These are phyloP conservation scores for Masticophis lateralis DNA, from an alignment of 2,797 vertebrate genomes.

Conservation along the genomic window DNA sequence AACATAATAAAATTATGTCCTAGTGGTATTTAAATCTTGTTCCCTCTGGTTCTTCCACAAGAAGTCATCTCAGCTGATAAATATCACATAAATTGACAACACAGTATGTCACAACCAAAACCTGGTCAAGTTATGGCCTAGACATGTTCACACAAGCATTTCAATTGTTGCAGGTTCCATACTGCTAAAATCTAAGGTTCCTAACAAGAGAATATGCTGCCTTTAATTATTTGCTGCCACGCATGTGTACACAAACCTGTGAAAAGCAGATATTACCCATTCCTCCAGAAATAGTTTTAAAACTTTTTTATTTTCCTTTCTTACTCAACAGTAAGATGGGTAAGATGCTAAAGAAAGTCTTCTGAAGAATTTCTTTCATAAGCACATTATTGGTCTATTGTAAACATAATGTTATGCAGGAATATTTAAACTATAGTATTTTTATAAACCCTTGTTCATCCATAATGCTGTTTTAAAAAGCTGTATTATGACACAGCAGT, in stretches of 20 bases:
- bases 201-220: not conserved
- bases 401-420: not conserved
- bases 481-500: not conserved
- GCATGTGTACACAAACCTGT: not conserved
- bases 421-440: not conserved
- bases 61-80: not conserved
- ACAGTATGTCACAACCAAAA: not conserved
- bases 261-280: not conserved
- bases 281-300: not conserved
- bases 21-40: constrained; percentile 24
- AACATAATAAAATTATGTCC: constrained; percentile 16
- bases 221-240: not conserved
- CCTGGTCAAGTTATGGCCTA: not conserved
- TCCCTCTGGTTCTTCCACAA: not conserved
- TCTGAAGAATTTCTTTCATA: not conserved
- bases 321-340: not conserved
- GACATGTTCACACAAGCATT: not conserved
- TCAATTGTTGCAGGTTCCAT: not conserved
- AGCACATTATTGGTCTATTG: not conserved
- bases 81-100: constrained; percentile 3
- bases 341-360: not conserved
- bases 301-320: not conserved
- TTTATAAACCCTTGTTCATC: not conserved
- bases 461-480: not conserved
- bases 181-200: not conserved